Percentiles rank a stretch among this genome's conserved stretches.
These are phyloP conservation scores for Ahaetulla prasina DNA, from an alignment of 2,113 vertebrate species.

Conservation along the genomic window DNA sequence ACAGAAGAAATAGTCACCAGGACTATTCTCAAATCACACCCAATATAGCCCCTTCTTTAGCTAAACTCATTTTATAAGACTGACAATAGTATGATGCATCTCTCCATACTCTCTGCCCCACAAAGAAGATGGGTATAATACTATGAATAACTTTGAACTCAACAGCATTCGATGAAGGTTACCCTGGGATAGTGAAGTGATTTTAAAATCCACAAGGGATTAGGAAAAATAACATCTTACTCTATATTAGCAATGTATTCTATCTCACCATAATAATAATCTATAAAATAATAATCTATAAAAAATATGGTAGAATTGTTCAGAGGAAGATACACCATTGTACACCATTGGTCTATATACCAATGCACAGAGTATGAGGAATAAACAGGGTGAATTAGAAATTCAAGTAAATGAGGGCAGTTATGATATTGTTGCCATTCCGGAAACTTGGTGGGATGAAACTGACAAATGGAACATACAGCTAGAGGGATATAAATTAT, in stretches of 20 bases:
- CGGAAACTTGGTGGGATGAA: too few species aligned
- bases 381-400: too few species aligned
- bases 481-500: too few species aligned
- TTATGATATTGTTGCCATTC: too few species aligned
- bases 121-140: background rate
- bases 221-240: background rate
- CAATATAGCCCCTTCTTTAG: background rate
- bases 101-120: background rate
- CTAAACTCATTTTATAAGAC: background rate
- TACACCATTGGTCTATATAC: too few species aligned
- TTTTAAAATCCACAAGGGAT: background rate
- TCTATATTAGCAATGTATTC: background rate
- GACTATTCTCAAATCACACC: background rate
- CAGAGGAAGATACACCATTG: too few species aligned
- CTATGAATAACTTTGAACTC: background rate
- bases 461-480: too few species aligned
- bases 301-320: background rate
- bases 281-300: background rate
- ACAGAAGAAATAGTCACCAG: background rate
- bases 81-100: background rate
- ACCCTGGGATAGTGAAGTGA: background rate
- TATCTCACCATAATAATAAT: background rate
- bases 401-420: too few species aligned
- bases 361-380: too few species aligned
- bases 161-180: background rate